Conservation (phyloP, 2,113 vertebrate species). For the Cairina moschata region DNA sequence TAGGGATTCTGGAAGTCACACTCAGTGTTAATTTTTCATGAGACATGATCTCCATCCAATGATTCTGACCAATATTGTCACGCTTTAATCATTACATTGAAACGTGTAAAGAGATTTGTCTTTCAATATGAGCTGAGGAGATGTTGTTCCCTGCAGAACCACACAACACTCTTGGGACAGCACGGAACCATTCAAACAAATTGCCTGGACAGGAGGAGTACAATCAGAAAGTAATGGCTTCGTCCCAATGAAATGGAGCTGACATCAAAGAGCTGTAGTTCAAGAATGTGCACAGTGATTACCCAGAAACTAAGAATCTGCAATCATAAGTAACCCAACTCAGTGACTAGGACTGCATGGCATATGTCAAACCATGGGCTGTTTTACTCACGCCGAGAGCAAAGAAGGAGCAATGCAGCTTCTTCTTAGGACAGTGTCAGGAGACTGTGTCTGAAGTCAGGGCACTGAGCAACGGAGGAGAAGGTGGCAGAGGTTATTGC, state of each 20-base stretch:
- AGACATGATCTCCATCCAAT: neutral
- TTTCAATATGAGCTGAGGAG: too few relatives aligned
- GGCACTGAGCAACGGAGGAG: neutral
- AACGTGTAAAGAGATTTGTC: neutral
- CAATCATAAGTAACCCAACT: too few relatives aligned
- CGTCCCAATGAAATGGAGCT: neutral
- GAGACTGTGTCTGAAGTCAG: neutral
- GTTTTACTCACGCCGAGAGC: neutral
- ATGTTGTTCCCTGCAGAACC: neutral
- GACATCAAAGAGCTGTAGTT: neutral
- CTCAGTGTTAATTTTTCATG: neutral
- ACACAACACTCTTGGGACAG: neutral
- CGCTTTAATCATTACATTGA: neutral
- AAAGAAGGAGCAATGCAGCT: neutral
- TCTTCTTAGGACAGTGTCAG: fast-evolving
- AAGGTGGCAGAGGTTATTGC: neutral
- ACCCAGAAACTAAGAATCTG: neutral
- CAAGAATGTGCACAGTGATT: neutral
- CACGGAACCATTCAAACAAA: neutral
- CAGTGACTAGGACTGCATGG: neutral
- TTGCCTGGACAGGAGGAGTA: fast-evolving
- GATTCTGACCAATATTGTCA: neutral
- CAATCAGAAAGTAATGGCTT: neutral
- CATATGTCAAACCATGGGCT: fast-evolving
- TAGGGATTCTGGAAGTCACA: neutral